Base-by-base conservation (phyloP, 1,140 invertebrate species). In the Dendroctonus valens region DNA sequence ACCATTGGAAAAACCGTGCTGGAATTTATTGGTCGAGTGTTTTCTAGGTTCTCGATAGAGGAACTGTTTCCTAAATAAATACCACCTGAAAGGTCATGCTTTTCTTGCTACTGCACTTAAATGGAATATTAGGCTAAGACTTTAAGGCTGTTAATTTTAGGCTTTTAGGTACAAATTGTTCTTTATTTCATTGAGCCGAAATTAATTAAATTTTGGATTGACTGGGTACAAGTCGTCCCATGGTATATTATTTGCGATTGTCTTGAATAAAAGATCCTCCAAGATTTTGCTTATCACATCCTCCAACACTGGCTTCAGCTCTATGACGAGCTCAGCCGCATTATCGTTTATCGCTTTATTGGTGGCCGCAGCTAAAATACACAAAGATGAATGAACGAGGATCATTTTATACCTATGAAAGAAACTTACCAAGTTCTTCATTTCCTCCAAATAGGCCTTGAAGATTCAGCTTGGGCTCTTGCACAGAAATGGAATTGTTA, bases 311-410 rank as follows among this genome's bases (percentile, higher is more conserved):
- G 73, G 73, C 48, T 70, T 70, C n/a, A 75, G 37, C 12, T 75
- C 73, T 54, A 69, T 64, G 49, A 75, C 70, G 38, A 75, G 44
- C 38, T 69, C 69, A 49, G 73, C 67, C 11, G 71, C 67, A 40
- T 75, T 73, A 39, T 73, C 70, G 54, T 69, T 75, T 40, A 75
- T 73, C 3, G 73, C 66, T n/a, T 67, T 68, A 50, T 75, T 75
- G 3, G 72, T 73, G 14, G 69, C 68, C 38, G 63, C 54, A 68
- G 59, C 73, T 75, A 53, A 66, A 72, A 73, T 40, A 41, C n/a
- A 59, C 9, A n/a, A 38, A 55, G 37, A 9, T 49, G 8, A 8
- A 38, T 7, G 6, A 51, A 14, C 7, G 26, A 38, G 6, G 3
- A 42, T 57, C 40, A n/a, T 57, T n/a, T 7, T 12, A 5, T 9